These are phyloP conservation scores for Choloepus hoffmanni DNA, from an alignment of 2,113 vertebrate genomes.

Conservation along the genomic window DNA sequence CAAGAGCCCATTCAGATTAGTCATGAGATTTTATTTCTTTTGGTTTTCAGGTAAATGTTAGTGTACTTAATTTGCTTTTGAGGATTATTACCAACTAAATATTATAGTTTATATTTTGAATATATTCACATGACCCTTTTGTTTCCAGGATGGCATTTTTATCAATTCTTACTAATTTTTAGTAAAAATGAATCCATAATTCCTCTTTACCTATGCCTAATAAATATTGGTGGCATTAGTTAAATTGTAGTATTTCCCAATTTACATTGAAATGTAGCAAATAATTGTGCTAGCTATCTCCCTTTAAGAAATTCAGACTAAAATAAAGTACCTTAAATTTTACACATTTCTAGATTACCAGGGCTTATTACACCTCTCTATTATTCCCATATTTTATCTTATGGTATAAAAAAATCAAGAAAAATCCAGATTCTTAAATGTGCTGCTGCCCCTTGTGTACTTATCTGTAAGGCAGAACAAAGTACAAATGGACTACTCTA, in stretches of 20 bases:
- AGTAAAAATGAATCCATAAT: background rate
- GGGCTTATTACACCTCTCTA: background rate
- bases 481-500: background rate
- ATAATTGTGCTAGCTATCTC: background rate
- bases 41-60: background rate
- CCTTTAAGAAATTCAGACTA: background rate
- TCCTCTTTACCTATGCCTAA: background rate
- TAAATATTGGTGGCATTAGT: background rate
- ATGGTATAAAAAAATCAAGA: background rate
- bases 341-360: background rate
- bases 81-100: background rate
- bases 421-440: background rate
- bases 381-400: background rate
- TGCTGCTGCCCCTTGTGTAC: background rate
- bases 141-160: background rate
- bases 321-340: background rate
- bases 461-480: background rate
- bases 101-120: conserved; percentile 16
- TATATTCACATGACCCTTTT: background rate
- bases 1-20: background rate
- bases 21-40: background rate
- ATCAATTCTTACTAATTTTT: background rate
- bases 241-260: background rate
- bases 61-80: background rate
- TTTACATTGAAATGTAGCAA: background rate